These are phyloP conservation scores for Shinisaurus crocodilurus DNA, from an alignment of 2,113 vertebrate genomes.

Conservation along the genomic window DNA sequence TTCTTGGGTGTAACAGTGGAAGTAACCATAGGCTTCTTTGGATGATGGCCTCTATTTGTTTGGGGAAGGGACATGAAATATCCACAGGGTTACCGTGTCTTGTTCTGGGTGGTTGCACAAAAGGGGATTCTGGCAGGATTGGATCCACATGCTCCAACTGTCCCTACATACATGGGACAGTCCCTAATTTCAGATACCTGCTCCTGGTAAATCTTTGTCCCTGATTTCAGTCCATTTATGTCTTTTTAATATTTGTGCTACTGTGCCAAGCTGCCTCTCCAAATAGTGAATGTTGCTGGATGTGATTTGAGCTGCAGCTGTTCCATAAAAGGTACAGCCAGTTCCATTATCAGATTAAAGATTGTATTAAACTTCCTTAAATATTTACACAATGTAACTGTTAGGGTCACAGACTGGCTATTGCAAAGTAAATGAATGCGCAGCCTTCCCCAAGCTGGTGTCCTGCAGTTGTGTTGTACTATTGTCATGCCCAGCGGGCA, in stretches of 20 bases:
- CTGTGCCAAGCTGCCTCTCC: neutral
- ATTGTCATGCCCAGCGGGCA: too few relatives aligned
- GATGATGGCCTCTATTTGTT: neutral
- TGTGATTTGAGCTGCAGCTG: neutral
- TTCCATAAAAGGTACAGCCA: conserved; percentile 1
- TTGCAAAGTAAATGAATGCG: neutral
- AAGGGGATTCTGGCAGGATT: neutral
- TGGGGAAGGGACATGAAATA: neutral
- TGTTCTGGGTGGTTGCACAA: neutral
- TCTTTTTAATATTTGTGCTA: neutral
- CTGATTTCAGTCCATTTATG: neutral
- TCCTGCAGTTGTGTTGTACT: too few relatives aligned
- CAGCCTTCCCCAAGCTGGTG: neutral
- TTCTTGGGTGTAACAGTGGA: neutral
- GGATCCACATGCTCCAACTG: neutral
- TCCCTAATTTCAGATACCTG: neutral
- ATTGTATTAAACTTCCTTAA: neutral
- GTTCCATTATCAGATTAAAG: neutral
- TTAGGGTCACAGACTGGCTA: neutral
- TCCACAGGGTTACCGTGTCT: neutral
- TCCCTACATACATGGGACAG: neutral
- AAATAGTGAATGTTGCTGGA: neutral
- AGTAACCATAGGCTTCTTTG: neutral
- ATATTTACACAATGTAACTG: neutral
- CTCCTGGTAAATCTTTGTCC: neutral